Evolutionary conservation across 2,113 vertebrate genomes (phyloP).

Genomic region (Psammodynastes pulverulentus): DNA sequence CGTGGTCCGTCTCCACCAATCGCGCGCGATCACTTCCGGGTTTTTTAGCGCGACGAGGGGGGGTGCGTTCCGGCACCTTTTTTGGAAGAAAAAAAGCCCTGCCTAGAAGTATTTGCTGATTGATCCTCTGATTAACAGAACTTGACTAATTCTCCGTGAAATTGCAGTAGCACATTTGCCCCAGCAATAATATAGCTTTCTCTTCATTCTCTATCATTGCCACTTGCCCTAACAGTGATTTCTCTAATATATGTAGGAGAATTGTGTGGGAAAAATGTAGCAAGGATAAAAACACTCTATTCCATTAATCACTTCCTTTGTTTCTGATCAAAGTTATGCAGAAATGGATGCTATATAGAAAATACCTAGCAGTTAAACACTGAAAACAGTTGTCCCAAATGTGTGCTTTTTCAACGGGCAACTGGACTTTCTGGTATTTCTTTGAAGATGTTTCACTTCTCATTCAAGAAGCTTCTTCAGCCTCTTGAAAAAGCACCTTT

Average conservation of each 20-base stretch:
- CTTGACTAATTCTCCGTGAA: neutral
- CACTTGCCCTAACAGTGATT: neutral
- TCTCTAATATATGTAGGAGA: neutral
- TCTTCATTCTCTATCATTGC: neutral
- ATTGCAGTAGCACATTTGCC: neutral
- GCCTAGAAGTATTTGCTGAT: slow-evolving; percentile 1
- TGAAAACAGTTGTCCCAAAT: neutral
- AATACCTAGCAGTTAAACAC: neutral
- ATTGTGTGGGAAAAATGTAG: neutral
- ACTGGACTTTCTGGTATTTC: too few species aligned
- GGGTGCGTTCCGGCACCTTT: too few species aligned
- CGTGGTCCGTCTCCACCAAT: too few species aligned
- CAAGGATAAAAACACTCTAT: neutral
- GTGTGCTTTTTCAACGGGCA: too few species aligned
- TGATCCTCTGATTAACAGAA: slow-evolving; percentile 11
- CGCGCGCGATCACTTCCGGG: too few species aligned
- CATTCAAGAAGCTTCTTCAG: too few species aligned
- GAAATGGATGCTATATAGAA: neutral
- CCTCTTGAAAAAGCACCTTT: too few species aligned
- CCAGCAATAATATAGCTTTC: neutral
- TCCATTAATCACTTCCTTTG: neutral
- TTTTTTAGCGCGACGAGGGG: too few species aligned
- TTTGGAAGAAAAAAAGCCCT: too few species aligned
- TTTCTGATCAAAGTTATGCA: neutral
- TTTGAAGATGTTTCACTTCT: too few species aligned